Base-by-base conservation (phyloP, 1,140 invertebrate genomes). In the Penaeus indicus region DNA sequence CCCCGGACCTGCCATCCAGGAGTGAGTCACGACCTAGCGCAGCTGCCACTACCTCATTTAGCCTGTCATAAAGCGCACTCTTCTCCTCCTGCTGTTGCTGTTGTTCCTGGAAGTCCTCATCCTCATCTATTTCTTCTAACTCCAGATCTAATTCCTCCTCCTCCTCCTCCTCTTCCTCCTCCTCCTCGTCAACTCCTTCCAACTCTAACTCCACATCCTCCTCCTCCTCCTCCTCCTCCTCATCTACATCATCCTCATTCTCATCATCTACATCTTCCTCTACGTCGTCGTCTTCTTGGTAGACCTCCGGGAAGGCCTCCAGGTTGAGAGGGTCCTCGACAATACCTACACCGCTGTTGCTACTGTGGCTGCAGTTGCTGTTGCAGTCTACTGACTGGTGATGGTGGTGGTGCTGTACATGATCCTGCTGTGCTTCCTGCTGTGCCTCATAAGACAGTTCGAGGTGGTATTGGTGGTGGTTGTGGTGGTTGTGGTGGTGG, bases 401-500 rank as follows among this genome's bases (percentile, higher is more conserved):
- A 78, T 86, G 85, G 85, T 79, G 85, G 61, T 54, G 54, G 54
- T 54, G 54, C 62, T 63, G 85, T 8, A 69, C 61, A 38, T 88
- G 86, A n/a, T 88, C 86, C 78, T 83, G 86, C 84, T 81, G 81
- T 84, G 86, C 78, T 32, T 77, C 75, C 86, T 88, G 86, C 54
- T 88, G 86, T 88, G 86, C 86, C 84, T 88, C 86, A 88, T 88
- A 88, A 78, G 86, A 88, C 86, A 88, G 86, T 72, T 88, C 86
- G 80, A 84, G 86, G 81, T 88, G 86, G 78, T 81, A 78, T 81
- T 84, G 75, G 80, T 63, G 75, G 61, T 63, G 85, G 78, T 54
- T 47, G 47, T 47, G 86, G 78, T 81, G 79, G 86, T 32, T 42
- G 38, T 84, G 75, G 80, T 67, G 75, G 61, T 63, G 85, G 78